Conservation (phyloP, 2,888 invertebrate species). For the Conomelus anceps region DNA sequence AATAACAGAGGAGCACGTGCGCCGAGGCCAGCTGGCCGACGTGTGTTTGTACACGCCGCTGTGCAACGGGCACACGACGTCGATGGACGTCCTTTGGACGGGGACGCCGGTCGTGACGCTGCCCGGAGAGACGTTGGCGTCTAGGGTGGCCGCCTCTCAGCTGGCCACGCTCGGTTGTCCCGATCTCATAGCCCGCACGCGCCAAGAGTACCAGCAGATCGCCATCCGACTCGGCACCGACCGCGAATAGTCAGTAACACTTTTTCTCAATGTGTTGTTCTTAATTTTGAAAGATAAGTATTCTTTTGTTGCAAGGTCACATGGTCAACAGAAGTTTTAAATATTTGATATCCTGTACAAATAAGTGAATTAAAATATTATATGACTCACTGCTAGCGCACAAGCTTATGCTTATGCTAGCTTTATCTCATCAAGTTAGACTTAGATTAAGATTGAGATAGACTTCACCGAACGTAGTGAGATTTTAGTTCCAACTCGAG, state of each 20-base stretch:
- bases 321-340: too few species aligned
- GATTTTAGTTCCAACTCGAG: too few species aligned
- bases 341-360: too few species aligned
- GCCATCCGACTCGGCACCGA: conserved; percentile 88
- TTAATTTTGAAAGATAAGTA: too few species aligned
- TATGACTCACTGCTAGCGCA: too few species aligned
- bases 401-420: too few species aligned
- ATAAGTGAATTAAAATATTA: too few species aligned
- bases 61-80: conserved; percentile 98
- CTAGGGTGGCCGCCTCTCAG: conserved; percentile 94
- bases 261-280: too few species aligned
- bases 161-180: conserved; percentile 84
- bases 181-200: conserved; percentile 82
- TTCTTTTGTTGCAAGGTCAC: too few species aligned
- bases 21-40: conserved; percentile 95
- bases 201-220: conserved; percentile 88
- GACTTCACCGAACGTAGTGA: too few species aligned
- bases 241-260: conserved; percentile 74
- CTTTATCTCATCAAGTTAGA: too few species aligned
- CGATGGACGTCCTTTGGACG: conserved; percentile 99
- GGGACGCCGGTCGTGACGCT: conserved; percentile 96
- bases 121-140: conserved; percentile 66
- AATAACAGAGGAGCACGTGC: conserved; percentile 84
- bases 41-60: conserved; percentile 96
- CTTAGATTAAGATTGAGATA: too few species aligned